Conservation (phyloP, 2,113 vertebrate species). For the Pseudolaguvia tuberculata region DNA sequence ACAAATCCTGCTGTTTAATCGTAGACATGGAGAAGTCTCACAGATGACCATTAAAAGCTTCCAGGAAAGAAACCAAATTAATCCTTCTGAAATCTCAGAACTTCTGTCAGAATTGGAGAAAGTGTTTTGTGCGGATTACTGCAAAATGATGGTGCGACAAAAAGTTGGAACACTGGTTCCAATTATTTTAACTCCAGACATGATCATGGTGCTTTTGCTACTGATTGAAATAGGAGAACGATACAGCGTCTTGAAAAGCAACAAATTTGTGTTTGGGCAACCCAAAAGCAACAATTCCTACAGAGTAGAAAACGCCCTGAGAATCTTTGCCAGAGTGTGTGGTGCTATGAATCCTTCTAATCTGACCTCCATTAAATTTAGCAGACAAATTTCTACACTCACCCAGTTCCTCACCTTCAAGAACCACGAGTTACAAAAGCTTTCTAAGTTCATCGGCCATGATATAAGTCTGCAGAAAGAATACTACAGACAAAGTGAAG, state of each 20-base stretch:
- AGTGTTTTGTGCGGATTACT: background rate
- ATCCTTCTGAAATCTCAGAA: conserved; percentile 1
- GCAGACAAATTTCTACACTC: conserved; percentile 25
- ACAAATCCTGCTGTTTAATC: conserved; percentile 29
- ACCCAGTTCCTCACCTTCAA: conserved; percentile 24
- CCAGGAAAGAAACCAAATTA: background rate
- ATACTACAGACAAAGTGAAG: conserved; percentile 18
- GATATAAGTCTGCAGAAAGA: conserved; percentile 29
- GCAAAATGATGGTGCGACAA: background rate
- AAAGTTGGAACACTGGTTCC: background rate
- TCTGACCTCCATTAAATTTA: background rate
- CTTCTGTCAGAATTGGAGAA: conserved; percentile 17
- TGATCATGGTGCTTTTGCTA: conserved; percentile 1
- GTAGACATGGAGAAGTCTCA: conserved; percentile 13
- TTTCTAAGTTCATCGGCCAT: conserved; percentile 27
- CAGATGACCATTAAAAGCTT: conserved; percentile 6
- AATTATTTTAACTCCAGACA: conserved; percentile 8
- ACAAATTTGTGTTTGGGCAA: conserved; percentile 12
- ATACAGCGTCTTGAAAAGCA: background rate
- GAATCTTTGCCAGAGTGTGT: conserved; percentile 9
- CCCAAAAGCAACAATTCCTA: background rate
- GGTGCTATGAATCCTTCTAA: background rate
- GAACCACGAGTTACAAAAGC: conserved; percentile 3
- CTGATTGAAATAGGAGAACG: conserved; percentile 8
- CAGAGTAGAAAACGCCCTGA: conserved; percentile 19